Evolutionary conservation across 1,140 invertebrate genomes (phyloP), one percentile per base, ranked within the genome.

Genomic region (Dysdera silvatica): DNA sequence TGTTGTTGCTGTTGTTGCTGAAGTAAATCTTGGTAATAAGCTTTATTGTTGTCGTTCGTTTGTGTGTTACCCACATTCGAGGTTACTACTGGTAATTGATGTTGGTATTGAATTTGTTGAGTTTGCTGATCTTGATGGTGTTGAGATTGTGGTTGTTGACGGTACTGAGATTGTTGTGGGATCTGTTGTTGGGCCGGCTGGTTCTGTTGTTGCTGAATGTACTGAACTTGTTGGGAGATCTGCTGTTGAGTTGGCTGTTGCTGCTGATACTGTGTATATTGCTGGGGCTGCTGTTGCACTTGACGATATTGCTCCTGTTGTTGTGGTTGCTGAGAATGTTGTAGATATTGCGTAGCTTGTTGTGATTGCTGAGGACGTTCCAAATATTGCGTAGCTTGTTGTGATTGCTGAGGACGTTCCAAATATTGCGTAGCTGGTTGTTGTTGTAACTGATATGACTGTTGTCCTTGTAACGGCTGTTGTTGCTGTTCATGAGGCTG

Each of bases 161-260:
- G 61, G 10, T 56, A 45, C 26, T 63, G 61, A 4, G 49, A n/a
- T n/a, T n/a, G n/a, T n/a, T n/a, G 33, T 29, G 48, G 52, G 26
- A 35, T 20, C 1, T 55, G 52, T 49, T 63, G 61, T 31, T 63
- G 51, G 16, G 48, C 41, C 24, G 55, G 61, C 4, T 41, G 41
- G 10, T 18, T 26, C 20, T 56, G 61, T 23, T 63, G 61, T 26
- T 49, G 32, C 16, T 48, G 31, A 7, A 63, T 32, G 7, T 26
- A 16, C 2, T 56, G 61, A n/a, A 55, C 29, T 18, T 63, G 61
- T 1, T 55, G 5, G 16, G 37, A 45, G 8, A 55, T 52, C n/a
- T 63, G 61, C n/a, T 63, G 61, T 1, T 63, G 61, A 6, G 49
- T n/a, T 3, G 28, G 26, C 5, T 41, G 24, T 0, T 31, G 24